phyloP scores from a whole-genome alignment of 2,113 vertebrate genomes.

The Marcusenius ussheri region DNA sequence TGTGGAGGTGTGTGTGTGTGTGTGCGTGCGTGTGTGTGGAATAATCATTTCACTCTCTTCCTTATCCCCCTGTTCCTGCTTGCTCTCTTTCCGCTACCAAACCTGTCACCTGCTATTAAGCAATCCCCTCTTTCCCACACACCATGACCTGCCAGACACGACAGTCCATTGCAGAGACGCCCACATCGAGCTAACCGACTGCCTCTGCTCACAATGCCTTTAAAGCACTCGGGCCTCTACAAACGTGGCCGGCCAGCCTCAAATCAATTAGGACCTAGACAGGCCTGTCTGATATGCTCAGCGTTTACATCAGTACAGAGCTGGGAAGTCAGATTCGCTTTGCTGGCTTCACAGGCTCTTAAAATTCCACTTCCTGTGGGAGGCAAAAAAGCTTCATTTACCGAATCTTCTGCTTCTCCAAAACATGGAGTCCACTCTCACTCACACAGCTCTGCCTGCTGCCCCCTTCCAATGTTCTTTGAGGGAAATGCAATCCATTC shows the following conservation, averaged over 20 bases:
- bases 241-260: background rate
- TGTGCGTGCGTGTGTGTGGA: background rate
- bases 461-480: background rate
- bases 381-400: background rate
- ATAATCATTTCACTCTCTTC: background rate
- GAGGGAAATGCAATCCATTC: background rate
- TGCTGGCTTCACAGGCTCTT: background rate
- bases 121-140: background rate
- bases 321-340: background rate
- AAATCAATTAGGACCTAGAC: background rate
- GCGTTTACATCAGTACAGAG: background rate
- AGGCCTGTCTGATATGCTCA: background rate
- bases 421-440: background rate
- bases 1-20: background rate
- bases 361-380: slow-evolving; percentile 3
- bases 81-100: background rate
- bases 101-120: background rate
- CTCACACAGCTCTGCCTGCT: background rate
- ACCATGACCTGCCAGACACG: background rate
- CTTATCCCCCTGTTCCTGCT: background rate
- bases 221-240: background rate
- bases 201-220: background rate
- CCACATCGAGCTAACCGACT: background rate
- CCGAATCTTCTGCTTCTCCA: no score
- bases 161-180: background rate